Conservation (phyloP, 2,888 invertebrate genomes). For the Cyaniris semiargus region DNA sequence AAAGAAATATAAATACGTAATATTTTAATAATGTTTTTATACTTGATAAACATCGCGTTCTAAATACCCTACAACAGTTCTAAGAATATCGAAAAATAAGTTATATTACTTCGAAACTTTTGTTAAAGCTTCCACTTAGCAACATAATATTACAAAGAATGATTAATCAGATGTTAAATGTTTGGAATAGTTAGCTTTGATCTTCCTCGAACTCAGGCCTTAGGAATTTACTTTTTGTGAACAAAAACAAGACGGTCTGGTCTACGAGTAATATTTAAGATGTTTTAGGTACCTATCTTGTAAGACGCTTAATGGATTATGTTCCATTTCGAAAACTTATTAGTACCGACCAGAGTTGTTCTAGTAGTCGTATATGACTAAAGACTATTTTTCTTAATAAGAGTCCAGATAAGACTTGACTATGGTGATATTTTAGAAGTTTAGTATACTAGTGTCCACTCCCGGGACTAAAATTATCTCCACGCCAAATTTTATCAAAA, state of each 20-base stretch:
- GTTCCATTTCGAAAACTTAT: neutral
- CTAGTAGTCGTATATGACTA: too few species aligned
- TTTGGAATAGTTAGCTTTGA: conserved; percentile 7
- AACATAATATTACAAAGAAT: neutral
- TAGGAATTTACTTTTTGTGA: conserved; percentile 13
- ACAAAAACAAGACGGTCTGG: neutral
- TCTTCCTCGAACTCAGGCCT: neutral
- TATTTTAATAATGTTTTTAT: neutral
- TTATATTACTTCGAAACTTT: neutral
- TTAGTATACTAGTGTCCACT: too few species aligned
- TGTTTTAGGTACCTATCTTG: neutral
- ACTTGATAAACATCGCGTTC: neutral
- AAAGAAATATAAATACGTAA: neutral
- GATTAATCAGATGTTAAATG: conserved; percentile 4
- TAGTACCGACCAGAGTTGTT: neutral
- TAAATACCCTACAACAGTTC: neutral
- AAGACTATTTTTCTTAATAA: too few species aligned
- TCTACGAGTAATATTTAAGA: neutral
- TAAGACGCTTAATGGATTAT: neutral
- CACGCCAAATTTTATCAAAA: too few species aligned
- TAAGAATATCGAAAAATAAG: neutral
- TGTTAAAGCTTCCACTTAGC: neutral
- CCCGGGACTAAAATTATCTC: too few species aligned
- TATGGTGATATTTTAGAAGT: too few species aligned
- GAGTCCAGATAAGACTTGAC: too few species aligned